These are phyloP conservation scores for Enteromius anoplus DNA, from an alignment of 2,797 vertebrate species.

Conservation along the genomic window DNA sequence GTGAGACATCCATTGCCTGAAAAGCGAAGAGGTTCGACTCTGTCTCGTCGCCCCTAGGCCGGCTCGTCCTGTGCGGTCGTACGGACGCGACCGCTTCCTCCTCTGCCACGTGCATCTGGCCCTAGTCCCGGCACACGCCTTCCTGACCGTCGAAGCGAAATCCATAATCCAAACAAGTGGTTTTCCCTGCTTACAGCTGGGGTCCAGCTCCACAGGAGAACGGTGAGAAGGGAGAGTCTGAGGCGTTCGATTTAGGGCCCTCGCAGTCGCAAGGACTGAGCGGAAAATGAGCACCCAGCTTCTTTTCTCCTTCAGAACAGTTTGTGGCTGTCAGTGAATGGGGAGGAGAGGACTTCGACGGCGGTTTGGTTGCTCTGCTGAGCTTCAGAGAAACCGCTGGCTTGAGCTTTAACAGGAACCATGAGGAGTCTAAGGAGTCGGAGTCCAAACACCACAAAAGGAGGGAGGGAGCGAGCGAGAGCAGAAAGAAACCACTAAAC, in stretches of 20 bases:
- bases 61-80: slow-evolving; percentile 41
- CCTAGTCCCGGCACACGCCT: slow-evolving; percentile 45
- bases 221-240: not conserved
- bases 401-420: slow-evolving; percentile 61
- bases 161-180: slow-evolving; percentile 47
- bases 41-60: slow-evolving; percentile 6
- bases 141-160: slow-evolving; percentile 29
- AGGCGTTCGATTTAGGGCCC: slow-evolving; percentile 11
- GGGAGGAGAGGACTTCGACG: slow-evolving; percentile 40
- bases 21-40: slow-evolving; percentile 46
- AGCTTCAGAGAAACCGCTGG: slow-evolving; percentile 61
- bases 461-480: slow-evolving; percentile 43
- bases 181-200: not conserved
- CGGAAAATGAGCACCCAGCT: slow-evolving; percentile 54
- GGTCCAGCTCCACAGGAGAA: slow-evolving; percentile 9
- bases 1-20: slow-evolving; percentile 57
- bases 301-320: slow-evolving; percentile 41
- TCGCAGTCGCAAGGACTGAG: slow-evolving; percentile 20
- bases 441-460: slow-evolving; percentile 60
- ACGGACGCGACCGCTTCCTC: slow-evolving; percentile 54
- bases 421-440: slow-evolving; percentile 54
- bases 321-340: slow-evolving; percentile 43
- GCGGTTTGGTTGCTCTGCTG: slow-evolving; percentile 52
- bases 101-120: slow-evolving; percentile 41
- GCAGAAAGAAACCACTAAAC: slow-evolving; percentile 55